A percentile compares a stretch with the other conserved stretches of the same genome.
Evolutionary conservation across 2,888 invertebrate genomes (phyloP).

Genomic region (Eupithecia vulgata): DNA sequence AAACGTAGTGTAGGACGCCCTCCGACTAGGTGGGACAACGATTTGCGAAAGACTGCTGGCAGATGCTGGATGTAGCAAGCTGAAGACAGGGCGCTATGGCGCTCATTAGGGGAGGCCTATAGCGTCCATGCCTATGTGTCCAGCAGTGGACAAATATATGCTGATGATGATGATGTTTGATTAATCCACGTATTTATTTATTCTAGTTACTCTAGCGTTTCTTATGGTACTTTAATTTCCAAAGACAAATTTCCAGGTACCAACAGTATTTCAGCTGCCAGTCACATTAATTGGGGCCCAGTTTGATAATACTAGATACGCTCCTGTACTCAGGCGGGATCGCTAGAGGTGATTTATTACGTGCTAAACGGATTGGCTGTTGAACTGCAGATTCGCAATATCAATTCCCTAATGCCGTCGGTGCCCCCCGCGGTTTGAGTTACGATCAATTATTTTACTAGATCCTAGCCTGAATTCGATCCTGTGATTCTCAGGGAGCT

Average conservation of each 20-base stretch:
- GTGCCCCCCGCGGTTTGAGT: conserved; percentile 36
- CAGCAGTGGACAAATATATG: no score
- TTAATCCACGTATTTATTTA: background rate
- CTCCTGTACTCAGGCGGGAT: conserved; percentile 33
- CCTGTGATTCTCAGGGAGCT: background rate
- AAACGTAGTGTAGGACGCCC: no score
- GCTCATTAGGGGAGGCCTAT: no score
- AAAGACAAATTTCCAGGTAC: background rate
- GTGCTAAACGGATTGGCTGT: conserved; percentile 74
- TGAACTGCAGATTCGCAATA: conserved; percentile 65
- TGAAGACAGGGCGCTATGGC: no score
- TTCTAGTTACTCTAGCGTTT: background rate
- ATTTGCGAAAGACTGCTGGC: no score
- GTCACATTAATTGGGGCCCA: background rate
- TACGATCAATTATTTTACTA: conserved; percentile 2
- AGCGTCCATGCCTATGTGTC: no score
- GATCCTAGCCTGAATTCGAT: background rate
- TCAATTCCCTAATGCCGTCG: conserved; percentile 51
- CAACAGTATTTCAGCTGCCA: background rate
- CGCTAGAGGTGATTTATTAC: conserved; percentile 74
- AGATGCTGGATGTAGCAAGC: no score
- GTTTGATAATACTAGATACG: background rate
- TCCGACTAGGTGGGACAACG: no score
- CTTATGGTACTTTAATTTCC: background rate
- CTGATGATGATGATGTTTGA: no score